phyloP scores from a whole-genome alignment of 2,797 vertebrate genomes.

The Pogonophryne albipinna region DNA sequence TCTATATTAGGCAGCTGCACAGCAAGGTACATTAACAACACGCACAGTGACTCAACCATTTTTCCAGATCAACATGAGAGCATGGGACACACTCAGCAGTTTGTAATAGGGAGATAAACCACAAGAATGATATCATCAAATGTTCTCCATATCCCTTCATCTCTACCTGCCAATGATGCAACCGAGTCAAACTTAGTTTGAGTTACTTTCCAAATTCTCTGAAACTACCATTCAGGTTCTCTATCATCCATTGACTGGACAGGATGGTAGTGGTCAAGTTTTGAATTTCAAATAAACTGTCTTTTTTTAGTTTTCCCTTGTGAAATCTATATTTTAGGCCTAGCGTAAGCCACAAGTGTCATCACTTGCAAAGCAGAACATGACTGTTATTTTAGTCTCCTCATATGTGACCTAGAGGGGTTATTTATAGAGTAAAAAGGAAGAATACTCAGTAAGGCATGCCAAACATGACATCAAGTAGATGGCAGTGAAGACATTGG shows the following conservation, averaged over 20 bases:
- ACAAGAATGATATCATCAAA: conserved; percentile 46
- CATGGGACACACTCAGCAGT: conserved; percentile 57
- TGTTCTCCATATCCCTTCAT: conserved; percentile 34
- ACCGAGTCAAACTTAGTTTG: conserved; percentile 45
- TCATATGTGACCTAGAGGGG: conserved; percentile 53
- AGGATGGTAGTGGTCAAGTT: conserved; percentile 53
- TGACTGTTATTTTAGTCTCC: conserved; percentile 66
- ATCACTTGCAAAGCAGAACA: conserved; percentile 62
- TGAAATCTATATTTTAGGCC: conserved; percentile 72
- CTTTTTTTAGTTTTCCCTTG: conserved; percentile 52
- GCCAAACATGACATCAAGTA: neutral
- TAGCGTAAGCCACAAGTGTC: conserved; percentile 62
- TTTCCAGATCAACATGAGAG: conserved; percentile 69
- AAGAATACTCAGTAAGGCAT: conserved; percentile 31
- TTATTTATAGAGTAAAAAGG: conserved; percentile 73
- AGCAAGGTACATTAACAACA: conserved; percentile 75
- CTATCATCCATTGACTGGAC: conserved; percentile 60
- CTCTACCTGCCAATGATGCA: conserved; percentile 47
- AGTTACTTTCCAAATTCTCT: conserved; percentile 55
- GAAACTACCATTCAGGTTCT: conserved; percentile 60
- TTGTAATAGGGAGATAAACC: conserved; percentile 57
- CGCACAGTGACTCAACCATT: conserved; percentile 58
- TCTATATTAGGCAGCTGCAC: conserved; percentile 75
- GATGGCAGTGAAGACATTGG: conserved; percentile 5
- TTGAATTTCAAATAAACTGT: conserved; percentile 71